Evolutionary conservation across 2,797 vertebrate genomes (phyloP).

Genomic region (Eidolon dupreanum): DNA sequence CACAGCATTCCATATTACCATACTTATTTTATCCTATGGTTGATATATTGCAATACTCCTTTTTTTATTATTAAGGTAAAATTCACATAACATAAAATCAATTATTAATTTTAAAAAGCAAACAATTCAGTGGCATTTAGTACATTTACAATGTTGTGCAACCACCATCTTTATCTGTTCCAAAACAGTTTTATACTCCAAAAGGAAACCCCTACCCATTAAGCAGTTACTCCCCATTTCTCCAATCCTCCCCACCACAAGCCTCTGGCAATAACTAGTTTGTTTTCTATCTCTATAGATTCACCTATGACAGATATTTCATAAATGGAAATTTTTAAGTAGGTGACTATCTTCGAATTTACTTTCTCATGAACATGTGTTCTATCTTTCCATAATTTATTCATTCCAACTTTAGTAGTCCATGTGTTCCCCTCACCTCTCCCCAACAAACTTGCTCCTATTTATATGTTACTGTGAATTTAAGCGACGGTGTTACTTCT

Average conservation of each 20-base stretch:
- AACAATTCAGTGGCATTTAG: neutral
- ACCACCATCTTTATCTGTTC: neutral
- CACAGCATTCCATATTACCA: neutral
- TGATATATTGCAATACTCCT: neutral
- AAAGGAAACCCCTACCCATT: neutral
- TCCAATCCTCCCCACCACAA: neutral
- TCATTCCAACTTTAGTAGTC: neutral
- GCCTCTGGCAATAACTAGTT: neutral
- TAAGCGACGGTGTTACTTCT: neutral
- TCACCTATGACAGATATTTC: neutral
- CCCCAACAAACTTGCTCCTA: neutral
- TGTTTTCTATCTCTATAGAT: neutral
- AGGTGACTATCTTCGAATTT: neutral
- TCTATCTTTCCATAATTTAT: neutral
- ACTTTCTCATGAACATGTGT: neutral
- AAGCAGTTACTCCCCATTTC: neutral
- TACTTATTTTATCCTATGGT: neutral
- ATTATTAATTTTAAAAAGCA: neutral
- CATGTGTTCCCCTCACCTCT: rapidly evolving
- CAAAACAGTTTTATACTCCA: neutral
- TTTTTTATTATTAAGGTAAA: neutral
- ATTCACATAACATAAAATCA: neutral
- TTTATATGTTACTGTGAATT: neutral
- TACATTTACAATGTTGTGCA: neutral
- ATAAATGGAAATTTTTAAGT: neutral